These are phyloP conservation scores for Ectemnius lituratus DNA, from an alignment of 2,888 invertebrate species.

Conservation along the genomic window DNA sequence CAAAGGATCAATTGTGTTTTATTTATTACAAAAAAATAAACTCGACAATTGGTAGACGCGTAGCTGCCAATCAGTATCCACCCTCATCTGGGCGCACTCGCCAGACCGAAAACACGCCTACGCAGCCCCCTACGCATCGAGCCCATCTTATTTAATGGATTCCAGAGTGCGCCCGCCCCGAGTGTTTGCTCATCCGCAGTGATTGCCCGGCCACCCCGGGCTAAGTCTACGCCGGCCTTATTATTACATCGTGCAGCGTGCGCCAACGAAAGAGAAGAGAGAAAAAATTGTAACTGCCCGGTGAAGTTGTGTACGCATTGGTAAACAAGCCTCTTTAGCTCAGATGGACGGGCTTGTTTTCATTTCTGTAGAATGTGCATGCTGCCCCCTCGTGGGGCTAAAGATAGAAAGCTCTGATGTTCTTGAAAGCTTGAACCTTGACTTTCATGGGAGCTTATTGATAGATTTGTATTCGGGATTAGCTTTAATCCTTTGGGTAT, in stretches of 20 bases:
- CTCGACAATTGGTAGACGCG: background rate
- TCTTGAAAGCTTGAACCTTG: too few species aligned
- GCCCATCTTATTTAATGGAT: conserved; percentile 62
- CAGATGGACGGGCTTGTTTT: background rate
- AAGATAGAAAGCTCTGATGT: too few species aligned
- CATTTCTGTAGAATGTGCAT: background rate
- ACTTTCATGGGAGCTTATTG: too few species aligned
- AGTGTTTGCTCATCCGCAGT: conserved; percentile 40
- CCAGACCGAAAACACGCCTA: conserved; percentile 1
- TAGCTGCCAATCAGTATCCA: background rate
- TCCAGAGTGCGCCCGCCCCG: conserved; percentile 44
- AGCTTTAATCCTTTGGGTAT: too few species aligned
- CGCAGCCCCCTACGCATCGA: conserved; percentile 47
- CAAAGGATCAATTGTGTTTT: too few species aligned
- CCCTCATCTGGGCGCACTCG: background rate
- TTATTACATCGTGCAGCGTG: conserved; percentile 12
- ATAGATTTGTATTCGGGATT: too few species aligned
- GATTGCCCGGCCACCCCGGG: conserved; percentile 32
- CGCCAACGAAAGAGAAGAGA: background rate
- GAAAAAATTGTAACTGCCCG: background rate
- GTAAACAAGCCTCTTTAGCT: background rate
- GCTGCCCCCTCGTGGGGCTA: background rate
- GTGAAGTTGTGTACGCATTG: background rate
- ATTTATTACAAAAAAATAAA: too few species aligned
- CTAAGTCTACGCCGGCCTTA: conserved; percentile 4